These are phyloP conservation scores for Uria aalge DNA, from an alignment of 2,113 vertebrate species.

Conservation along the genomic window DNA sequence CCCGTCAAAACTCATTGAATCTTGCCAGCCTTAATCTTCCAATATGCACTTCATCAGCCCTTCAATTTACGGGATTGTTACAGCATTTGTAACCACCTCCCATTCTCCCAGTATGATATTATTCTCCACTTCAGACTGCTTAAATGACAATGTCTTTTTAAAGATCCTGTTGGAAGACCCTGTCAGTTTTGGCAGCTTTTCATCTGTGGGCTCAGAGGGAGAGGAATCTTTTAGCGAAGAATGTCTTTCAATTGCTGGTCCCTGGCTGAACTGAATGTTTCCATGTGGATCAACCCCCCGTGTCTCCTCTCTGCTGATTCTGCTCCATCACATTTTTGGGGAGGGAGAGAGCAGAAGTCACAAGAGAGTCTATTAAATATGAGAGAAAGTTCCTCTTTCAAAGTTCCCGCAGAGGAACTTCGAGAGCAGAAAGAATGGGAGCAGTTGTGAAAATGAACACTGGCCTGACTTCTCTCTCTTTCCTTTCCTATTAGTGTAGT, in stretches of 20 bases:
- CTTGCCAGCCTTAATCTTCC: not conserved
- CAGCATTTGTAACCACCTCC: not conserved
- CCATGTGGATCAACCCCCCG: not conserved
- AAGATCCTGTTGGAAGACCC: not conserved
- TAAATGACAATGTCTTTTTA: slow-evolving; percentile 21
- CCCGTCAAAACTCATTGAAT: not conserved
- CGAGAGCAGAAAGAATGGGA: not conserved
- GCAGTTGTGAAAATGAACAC: not conserved
- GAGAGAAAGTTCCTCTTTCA: not conserved
- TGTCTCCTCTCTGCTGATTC: not conserved
- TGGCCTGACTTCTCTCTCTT: not conserved
- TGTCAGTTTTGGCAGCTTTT: slow-evolving; percentile 23
- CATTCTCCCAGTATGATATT: not conserved
- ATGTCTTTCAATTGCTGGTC: not conserved
- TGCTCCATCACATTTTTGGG: not conserved
- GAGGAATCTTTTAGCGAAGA: not conserved
- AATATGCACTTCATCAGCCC: not conserved
- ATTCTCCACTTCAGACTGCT: slow-evolving; percentile 5
- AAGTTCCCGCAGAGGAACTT: not conserved
- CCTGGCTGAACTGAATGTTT: not conserved
- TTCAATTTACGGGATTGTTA: not conserved
- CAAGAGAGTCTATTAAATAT: not conserved
- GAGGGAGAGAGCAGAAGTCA: not conserved
- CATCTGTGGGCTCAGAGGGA: not conserved
- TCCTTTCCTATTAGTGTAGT: not conserved